These are phyloP conservation scores for Morpho helenor DNA, from an alignment of 2,888 invertebrate genomes.

Conservation along the genomic window DNA sequence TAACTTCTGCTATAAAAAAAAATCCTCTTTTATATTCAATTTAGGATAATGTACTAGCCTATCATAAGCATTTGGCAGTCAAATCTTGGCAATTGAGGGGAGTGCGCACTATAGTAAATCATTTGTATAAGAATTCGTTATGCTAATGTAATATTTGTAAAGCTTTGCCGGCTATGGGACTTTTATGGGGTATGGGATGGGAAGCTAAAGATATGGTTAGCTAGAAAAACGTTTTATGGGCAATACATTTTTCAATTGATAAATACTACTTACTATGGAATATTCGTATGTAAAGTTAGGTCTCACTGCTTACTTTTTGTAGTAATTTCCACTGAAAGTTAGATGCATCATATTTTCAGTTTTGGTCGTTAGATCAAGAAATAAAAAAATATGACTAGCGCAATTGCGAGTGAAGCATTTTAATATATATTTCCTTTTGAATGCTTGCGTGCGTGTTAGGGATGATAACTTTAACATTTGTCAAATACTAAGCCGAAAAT, in stretches of 20 bases:
- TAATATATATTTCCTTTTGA: too few species aligned
- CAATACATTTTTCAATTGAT: slow-evolving; percentile 2
- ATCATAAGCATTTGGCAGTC: slow-evolving; percentile 36
- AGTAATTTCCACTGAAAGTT: too few species aligned
- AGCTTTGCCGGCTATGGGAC: slow-evolving; percentile 29
- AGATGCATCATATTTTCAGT: too few species aligned
- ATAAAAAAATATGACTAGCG: too few species aligned
- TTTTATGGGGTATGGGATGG: slow-evolving; percentile 30
- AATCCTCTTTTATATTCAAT: slow-evolving; percentile 19
- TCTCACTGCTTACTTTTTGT: too few species aligned
- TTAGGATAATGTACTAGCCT: slow-evolving; percentile 20
- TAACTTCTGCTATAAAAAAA: slow-evolving; percentile 6
- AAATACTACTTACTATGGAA: not conserved
- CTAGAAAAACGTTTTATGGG: slow-evolving; percentile 18
- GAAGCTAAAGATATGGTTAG: slow-evolving; percentile 15
- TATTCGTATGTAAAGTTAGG: not conserved
- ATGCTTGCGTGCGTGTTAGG: too few species aligned
- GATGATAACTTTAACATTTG: too few species aligned
- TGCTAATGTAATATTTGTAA: slow-evolving; percentile 41
- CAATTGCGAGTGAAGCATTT: too few species aligned
- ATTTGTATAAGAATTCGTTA: slow-evolving; percentile 33
- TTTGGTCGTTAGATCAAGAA: too few species aligned
- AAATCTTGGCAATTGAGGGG: slow-evolving; percentile 35
- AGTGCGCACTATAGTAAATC: slow-evolving; percentile 36
- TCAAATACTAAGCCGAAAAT: too few species aligned